Evolutionary conservation across 2,797 vertebrate species (phyloP), one percentile per base, ranked within the genome.

Genomic region (Hypotaenidia philippensis): DNA sequence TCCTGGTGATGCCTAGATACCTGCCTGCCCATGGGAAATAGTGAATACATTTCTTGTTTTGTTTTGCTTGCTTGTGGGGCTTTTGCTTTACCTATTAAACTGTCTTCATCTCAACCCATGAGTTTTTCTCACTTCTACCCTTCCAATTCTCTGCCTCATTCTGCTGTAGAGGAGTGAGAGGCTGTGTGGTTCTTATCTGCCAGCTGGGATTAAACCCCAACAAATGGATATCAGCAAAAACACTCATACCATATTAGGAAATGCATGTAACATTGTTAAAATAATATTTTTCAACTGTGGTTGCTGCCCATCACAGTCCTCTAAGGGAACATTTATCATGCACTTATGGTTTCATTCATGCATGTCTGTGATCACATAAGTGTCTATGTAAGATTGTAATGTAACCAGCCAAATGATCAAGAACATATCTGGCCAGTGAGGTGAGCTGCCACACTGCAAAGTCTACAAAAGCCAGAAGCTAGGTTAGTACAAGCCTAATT

Each of bases 81-180:
- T 50, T 50, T 68, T 68, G 32, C 34, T 68, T 36, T 68, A 5
- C 47, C 8, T 38, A 3, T 50, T 36, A 29, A 50, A 38, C 47
- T 36, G 27, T 15, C 27, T 61, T 61, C 21, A 41, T 31, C 6
- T 31, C 60, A 7, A 31, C 27, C 19, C 27, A 21, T 9, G 19
- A 11, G 19, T 40, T 61, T 61, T 61, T 61, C 60, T 61, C 13
- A 29, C 36, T 21, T 40, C 40, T 29, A 29, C 23, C 4, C 23
- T 47, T 47, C n/a, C 3, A 5, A 26, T 65, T 47, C 16, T 47
- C 16, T 47, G 23, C 18, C 25, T 25, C 31, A 22, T 16, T 31
- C 18, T 8, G 50, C 18, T 2, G 7, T 1, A 5, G 5, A 22
- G 19, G 11, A 38, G 49, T 0, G 1, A 71, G 16, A 3, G 6